These are phyloP conservation scores for Gadopsis bispinosus DNA, from an alignment of 2,797 vertebrate species.

Conservation along the genomic window DNA sequence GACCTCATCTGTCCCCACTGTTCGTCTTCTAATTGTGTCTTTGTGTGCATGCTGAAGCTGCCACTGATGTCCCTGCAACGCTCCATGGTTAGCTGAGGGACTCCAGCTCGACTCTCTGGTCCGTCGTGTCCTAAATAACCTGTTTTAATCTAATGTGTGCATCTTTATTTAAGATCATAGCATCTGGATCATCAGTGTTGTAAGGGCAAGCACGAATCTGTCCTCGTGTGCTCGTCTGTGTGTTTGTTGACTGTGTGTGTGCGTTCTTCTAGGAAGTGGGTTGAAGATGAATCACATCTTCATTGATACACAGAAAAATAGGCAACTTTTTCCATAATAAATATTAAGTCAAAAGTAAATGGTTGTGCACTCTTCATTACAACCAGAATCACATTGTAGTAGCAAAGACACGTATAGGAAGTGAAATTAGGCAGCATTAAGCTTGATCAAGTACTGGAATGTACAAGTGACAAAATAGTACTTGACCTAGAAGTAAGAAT, in stretches of 20 bases:
- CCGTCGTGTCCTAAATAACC: constrained; percentile 72
- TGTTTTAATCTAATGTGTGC: constrained; percentile 71
- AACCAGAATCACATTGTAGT: not conserved
- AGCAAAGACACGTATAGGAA: not conserved
- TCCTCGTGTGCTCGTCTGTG: constrained; percentile 29
- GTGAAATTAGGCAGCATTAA: not conserved
- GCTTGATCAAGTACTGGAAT: constrained; percentile 12
- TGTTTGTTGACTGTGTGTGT: constrained; percentile 16
- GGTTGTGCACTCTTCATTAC: not conserved
- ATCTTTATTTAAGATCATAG: constrained; percentile 74
- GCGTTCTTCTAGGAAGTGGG: constrained; percentile 3
- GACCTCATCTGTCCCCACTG: constrained; percentile 75
- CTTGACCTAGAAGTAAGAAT: constrained; percentile 25
- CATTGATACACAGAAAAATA: not conserved
- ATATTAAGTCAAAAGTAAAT: not conserved
- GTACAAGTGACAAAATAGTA: constrained; percentile 3
- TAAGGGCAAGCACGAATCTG: constrained; percentile 33
- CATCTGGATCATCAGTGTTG: constrained; percentile 75
- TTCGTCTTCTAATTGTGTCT: constrained; percentile 75
- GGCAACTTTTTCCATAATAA: not conserved
- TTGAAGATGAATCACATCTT: constrained; percentile 2
- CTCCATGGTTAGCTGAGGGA: constrained; percentile 40
- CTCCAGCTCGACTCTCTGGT: constrained; percentile 34
- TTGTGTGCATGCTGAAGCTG: constrained; percentile 59
- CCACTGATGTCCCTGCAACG: constrained; percentile 38